phyloP scores from a whole-genome alignment of 2,888 invertebrate species.

The Phaonia tiefii region DNA sequence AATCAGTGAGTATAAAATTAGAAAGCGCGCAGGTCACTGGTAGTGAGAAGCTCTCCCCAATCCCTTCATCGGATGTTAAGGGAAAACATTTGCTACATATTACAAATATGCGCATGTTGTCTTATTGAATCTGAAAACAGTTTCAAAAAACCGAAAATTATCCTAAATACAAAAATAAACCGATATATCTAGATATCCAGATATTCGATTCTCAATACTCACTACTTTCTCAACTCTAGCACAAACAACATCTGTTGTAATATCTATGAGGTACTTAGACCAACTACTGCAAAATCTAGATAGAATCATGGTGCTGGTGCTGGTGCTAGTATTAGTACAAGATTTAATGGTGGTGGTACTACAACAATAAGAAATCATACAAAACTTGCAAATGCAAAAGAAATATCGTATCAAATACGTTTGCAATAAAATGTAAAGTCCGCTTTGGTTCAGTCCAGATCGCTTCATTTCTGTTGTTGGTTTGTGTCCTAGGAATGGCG shows the following conservation, averaged over 20 bases:
- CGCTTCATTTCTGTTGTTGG: slow-evolving; percentile 29
- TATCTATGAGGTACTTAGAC: slow-evolving; percentile 1
- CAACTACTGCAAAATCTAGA: slow-evolving; percentile 12
- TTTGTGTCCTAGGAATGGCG: slow-evolving; percentile 41
- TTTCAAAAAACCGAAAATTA: too few relatives aligned
- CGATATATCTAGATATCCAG: too few relatives aligned
- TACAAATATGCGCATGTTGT: too few relatives aligned
- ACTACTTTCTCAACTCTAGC: not conserved
- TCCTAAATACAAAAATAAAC: too few relatives aligned
- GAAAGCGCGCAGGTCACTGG: too few relatives aligned
- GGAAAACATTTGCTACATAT: too few relatives aligned
- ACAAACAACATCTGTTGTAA: slow-evolving; percentile 12
- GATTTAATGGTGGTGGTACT: not conserved
- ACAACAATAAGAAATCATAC: slow-evolving; percentile 41
- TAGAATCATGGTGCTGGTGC: slow-evolving; percentile 21
- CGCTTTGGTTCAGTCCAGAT: slow-evolving; percentile 32
- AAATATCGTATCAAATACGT: slow-evolving; percentile 57
- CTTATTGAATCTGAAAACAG: too few relatives aligned
- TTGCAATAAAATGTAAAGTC: slow-evolving; percentile 61
- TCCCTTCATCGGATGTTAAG: too few relatives aligned
- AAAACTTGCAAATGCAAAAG: too few relatives aligned
- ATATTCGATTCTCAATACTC: not conserved
- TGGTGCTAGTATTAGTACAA: slow-evolving; percentile 38
- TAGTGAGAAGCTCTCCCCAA: too few relatives aligned
- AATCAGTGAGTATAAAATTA: too few relatives aligned